A percentile compares a stretch with the other conserved stretches of the same genome.
Conservation (phyloP, 1,140 invertebrate genomes). For the Platorchestia sp. region DNA sequence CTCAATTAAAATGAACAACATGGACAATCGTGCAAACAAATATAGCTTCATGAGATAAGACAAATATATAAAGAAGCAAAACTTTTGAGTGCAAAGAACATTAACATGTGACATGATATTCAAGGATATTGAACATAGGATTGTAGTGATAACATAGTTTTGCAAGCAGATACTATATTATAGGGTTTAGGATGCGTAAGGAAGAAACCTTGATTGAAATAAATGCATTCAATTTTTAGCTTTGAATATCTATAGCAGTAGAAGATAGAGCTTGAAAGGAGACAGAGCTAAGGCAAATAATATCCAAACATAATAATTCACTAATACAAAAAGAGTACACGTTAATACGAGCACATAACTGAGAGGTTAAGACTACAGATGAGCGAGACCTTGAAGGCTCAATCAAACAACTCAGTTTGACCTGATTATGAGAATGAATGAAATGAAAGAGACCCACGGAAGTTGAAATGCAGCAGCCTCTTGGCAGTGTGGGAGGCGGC, state of each 20-base stretch:
- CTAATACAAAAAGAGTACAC: not conserved
- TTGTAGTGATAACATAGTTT: too few species aligned
- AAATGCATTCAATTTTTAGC: too few species aligned
- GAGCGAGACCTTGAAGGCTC: not conserved
- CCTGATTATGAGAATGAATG: too few species aligned
- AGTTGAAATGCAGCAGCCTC: slow-evolving; percentile 10
- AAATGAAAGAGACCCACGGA: not conserved
- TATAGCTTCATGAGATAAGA: not conserved
- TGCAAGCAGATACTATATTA: too few species aligned
- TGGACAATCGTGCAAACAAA: not conserved
- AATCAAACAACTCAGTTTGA: not conserved
- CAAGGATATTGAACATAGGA: too few species aligned
- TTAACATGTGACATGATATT: not conserved
- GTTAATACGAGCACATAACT: not conserved
- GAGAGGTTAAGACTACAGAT: not conserved
- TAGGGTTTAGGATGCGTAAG: too few species aligned
- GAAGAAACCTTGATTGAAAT: too few species aligned
- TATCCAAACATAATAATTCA: too few species aligned
- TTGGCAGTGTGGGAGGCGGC: not conserved
- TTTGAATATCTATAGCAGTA: not conserved
- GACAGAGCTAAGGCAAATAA: too few species aligned
- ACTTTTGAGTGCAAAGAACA: not conserved
- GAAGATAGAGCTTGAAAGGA: not conserved
- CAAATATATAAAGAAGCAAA: not conserved
- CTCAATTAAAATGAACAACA: not conserved